A percentile compares a stretch with the other conserved stretches of the same genome.
These are phyloP conservation scores for Malurus alboscapulatus DNA, from an alignment of 2,113 vertebrate genomes.

Conservation along the genomic window DNA sequence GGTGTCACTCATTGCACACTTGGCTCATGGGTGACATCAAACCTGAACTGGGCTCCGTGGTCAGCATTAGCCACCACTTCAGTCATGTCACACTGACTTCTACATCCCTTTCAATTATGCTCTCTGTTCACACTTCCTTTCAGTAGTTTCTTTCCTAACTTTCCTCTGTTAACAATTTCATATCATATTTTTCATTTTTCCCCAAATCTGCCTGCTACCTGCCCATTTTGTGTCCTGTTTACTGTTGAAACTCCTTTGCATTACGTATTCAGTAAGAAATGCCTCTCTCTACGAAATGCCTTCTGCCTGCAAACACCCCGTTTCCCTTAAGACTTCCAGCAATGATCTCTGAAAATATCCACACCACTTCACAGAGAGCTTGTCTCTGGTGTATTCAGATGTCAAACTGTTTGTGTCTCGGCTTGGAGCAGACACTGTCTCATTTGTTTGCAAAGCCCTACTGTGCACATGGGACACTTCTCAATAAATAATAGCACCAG, in stretches of 20 bases:
- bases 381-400: constrained; percentile 64
- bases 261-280: constrained; percentile 54
- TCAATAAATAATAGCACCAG: constrained; percentile 48
- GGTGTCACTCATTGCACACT: neutral
- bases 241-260: neutral
- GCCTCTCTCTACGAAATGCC: neutral
- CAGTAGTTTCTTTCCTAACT: neutral
- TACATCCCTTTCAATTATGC: neutral
- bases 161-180: neutral
- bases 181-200: neutral
- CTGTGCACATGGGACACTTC: constrained; percentile 42
- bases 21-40: neutral
- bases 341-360: constrained; percentile 69
- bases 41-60: neutral
- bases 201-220: neutral
- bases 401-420: constrained; percentile 62
- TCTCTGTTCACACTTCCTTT: neutral
- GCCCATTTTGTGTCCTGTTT: constrained; percentile 10
- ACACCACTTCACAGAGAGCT: constrained; percentile 58
- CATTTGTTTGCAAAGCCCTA: constrained; percentile 63
- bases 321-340: constrained; percentile 62
- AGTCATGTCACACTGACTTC: neutral
- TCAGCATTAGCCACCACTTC: neutral
- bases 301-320: constrained; percentile 28
- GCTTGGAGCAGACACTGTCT: constrained; percentile 57